These are phyloP conservation scores for Gavialis gangeticus DNA, from an alignment of 2,113 vertebrate species.

Conservation along the genomic window DNA sequence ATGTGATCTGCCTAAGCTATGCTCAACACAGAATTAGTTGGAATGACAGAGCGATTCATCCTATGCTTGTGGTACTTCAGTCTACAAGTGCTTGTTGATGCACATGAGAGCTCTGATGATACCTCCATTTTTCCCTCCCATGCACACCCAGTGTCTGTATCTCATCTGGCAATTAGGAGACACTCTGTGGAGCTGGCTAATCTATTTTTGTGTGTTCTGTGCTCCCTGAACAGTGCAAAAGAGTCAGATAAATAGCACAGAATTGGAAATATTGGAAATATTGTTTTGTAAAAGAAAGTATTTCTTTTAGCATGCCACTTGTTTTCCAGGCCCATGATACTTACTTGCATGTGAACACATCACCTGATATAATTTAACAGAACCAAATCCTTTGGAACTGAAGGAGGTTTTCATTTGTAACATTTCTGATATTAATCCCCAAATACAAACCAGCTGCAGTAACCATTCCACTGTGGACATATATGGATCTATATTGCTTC, in stretches of 20 bases:
- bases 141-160: not conserved
- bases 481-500: not conserved
- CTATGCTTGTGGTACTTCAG: accelerated
- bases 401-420: not conserved
- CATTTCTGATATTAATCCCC: not conserved
- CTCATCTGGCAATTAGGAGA: not conserved
- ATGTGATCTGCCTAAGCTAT: accelerated
- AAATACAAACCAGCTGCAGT: not conserved
- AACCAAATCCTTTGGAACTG: not conserved
- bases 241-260: not conserved
- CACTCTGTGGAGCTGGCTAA: not conserved
- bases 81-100: not conserved
- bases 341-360: not conserved
- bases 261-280: accelerated
- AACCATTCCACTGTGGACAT: not conserved
- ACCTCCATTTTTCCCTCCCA: too few species aligned
- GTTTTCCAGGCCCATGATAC: not conserved
- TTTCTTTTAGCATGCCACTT: not conserved
- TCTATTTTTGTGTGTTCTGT: not conserved
- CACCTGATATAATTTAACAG: not conserved
- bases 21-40: not conserved
- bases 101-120: not conserved
- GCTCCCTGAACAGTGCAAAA: not conserved
- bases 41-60: not conserved
- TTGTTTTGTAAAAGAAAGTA: not conserved